Evolutionary conservation across 2,888 invertebrate species (phyloP).

Genomic region (Listrodromus nycthemerus): DNA sequence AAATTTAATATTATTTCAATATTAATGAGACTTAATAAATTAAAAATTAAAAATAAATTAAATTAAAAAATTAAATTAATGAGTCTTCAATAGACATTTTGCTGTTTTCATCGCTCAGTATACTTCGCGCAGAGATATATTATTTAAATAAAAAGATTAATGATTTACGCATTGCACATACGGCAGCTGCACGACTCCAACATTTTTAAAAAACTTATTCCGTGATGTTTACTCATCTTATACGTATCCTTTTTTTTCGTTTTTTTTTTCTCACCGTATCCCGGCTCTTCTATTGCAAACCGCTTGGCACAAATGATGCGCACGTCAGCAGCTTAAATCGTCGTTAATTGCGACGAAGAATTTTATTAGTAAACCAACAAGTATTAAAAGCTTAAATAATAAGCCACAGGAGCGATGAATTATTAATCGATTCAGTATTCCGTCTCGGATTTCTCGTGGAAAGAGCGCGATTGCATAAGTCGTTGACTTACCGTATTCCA

Average conservation of each 20-base stretch:
- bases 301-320: background rate
- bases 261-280: background rate
- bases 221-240: background rate
- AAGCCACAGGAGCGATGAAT: constrained; percentile 18
- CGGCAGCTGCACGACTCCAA: background rate
- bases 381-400: constrained; percentile 1
- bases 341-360: background rate
- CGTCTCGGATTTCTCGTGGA: constrained; percentile 4
- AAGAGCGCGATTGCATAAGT: constrained; percentile 19
- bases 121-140: background rate
- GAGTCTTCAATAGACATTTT: background rate
- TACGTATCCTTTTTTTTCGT: background rate
- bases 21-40: too few species aligned
- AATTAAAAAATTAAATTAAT: background rate
- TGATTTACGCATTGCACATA: background rate
- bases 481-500: constrained; percentile 48
- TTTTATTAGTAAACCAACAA: background rate
- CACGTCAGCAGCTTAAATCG: background rate
- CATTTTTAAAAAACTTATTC: background rate
- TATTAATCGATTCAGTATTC: constrained; percentile 18
- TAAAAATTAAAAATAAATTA: background rate
- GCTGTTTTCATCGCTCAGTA: background rate
- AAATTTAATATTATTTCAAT: too few species aligned
- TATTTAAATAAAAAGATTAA: background rate
- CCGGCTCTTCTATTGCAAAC: background rate